Percentiles rank a stretch among this genome's conserved stretches.
These are phyloP conservation scores for Poeciliopsis turneri DNA, from an alignment of 2,797 vertebrate genomes.

Conservation along the genomic window DNA sequence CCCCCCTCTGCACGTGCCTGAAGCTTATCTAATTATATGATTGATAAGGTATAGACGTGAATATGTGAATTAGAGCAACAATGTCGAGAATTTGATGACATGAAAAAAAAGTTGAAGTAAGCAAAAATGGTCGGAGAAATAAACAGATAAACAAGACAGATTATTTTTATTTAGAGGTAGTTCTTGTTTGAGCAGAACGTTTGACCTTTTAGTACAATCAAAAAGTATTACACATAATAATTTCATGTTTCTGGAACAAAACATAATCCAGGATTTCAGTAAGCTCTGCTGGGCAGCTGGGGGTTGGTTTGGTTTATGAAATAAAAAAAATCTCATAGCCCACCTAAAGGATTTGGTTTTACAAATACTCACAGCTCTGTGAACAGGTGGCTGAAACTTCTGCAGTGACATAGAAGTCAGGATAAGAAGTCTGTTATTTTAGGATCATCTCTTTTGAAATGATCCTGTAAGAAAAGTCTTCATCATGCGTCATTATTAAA, in stretches of 20 bases:
- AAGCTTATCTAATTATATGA: background rate
- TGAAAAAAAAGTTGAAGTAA: background rate
- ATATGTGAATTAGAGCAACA: background rate
- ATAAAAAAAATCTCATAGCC: slow-evolving; percentile 12
- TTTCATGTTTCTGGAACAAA: slow-evolving; percentile 22
- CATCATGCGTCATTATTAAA: background rate
- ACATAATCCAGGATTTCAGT: slow-evolving; percentile 45
- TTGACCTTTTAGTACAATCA: background rate
- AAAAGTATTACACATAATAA: slow-evolving; percentile 11
- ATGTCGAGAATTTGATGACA: background rate
- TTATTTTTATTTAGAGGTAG: background rate
- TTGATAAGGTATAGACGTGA: background rate
- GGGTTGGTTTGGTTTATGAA: slow-evolving; percentile 44
- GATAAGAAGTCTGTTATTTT: background rate
- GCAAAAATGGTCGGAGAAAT: background rate
- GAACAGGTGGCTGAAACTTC: background rate
- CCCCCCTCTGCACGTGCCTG: too few species aligned
- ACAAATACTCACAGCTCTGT: background rate
- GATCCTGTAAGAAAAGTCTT: background rate
- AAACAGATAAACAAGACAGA: background rate
- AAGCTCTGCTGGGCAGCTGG: slow-evolving; percentile 29
- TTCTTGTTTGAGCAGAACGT: background rate
- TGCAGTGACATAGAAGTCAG: background rate
- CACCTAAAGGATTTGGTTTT: slow-evolving; percentile 30
- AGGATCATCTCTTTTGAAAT: background rate